These are phyloP conservation scores for Cercocebus atys DNA, from an alignment of 2,113 vertebrate genomes.

Conservation along the genomic window DNA sequence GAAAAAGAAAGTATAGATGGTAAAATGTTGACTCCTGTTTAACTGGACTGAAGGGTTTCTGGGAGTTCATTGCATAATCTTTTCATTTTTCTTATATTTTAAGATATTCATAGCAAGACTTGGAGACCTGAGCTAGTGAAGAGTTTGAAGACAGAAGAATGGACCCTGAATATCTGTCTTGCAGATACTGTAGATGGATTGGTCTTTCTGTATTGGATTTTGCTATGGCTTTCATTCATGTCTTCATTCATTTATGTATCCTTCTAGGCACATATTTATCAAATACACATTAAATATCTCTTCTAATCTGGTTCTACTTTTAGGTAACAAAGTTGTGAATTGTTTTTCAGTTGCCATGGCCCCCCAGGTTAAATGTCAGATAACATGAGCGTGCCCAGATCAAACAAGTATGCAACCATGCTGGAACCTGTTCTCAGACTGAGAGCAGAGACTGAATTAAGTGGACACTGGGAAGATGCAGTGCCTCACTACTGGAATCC, in stretches of 20 bases:
- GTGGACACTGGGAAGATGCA: no score
- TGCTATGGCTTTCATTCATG: neutral
- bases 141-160: neutral
- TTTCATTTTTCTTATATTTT: neutral
- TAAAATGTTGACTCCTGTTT: neutral
- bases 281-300: neutral
- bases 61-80: neutral
- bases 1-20: neutral
- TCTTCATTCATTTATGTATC: neutral
- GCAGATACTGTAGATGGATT: neutral
- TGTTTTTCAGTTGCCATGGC: no score
- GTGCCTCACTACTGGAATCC: no score
- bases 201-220: neutral
- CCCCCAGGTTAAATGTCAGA: no score
- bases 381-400: no score
- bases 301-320: neutral
- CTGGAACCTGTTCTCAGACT: no score
- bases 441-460: no score
- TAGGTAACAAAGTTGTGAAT: no score
- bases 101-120: neutral
- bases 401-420: no score
- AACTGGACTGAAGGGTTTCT: neutral
- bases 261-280: neutral
- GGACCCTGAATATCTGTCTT: neutral
- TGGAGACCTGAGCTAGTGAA: neutral